Evolutionary conservation across 2,113 vertebrate species (phyloP).

Genomic region (Porphyrio hochstetteri): DNA sequence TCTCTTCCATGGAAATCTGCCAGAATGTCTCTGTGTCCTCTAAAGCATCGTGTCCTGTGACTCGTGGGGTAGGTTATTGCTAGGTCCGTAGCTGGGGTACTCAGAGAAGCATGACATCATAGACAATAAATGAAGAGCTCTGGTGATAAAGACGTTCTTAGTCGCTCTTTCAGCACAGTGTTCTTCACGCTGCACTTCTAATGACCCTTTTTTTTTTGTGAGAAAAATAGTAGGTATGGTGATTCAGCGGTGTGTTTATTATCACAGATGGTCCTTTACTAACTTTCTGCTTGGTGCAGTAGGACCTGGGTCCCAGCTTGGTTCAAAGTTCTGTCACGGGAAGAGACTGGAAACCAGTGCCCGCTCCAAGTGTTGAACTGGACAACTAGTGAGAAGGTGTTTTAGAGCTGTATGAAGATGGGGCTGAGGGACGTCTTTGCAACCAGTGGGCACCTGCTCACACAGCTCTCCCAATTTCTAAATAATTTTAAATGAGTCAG

Average conservation of each 20-base stretch:
- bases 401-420: neutral
- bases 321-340: neutral
- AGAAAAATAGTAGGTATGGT: neutral
- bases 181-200: neutral
- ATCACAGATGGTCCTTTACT: neutral
- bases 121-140: neutral
- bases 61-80: neutral
- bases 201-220: neutral
- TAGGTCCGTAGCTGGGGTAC: neutral
- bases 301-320: neutral
- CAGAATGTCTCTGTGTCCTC: neutral
- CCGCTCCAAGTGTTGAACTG: neutral
- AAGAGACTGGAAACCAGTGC: neutral
- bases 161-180: neutral
- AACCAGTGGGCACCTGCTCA: accelerated
- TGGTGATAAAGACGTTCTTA: neutral
- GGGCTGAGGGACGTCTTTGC: neutral
- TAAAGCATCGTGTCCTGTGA: neutral
- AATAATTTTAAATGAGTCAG: neutral
- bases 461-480: neutral
- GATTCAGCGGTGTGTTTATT: neutral
- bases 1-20: neutral
- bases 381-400: accelerated
- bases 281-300: neutral
- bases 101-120: neutral